Conservation (phyloP, 2,113 vertebrate genomes). For the Ceyx margarethae region DNA sequence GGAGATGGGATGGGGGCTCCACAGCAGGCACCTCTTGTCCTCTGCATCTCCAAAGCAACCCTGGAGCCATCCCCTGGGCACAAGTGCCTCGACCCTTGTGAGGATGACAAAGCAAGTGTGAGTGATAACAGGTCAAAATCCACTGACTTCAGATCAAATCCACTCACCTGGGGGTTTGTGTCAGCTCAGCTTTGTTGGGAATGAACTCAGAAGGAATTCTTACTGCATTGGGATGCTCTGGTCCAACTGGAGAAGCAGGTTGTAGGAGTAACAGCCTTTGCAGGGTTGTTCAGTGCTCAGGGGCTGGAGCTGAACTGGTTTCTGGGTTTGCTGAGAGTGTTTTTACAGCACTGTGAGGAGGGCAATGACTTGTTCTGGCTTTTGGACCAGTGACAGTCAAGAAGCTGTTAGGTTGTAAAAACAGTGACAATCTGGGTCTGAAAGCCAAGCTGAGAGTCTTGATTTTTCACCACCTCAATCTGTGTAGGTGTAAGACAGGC, state of each 20-base stretch:
- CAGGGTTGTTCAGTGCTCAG: not conserved
- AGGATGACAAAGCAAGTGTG: not conserved
- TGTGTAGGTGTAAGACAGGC: not conserved
- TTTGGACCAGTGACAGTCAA: not conserved
- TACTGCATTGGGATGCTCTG: not conserved
- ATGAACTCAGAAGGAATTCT: not conserved
- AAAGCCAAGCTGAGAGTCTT: not conserved
- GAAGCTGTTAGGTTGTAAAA: not conserved
- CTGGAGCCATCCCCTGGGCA: not conserved
- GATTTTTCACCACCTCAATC: not conserved
- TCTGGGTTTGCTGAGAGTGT: not conserved
- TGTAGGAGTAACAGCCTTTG: accelerated
- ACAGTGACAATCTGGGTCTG: not conserved
- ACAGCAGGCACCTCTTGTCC: not conserved
- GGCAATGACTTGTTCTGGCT: not conserved
- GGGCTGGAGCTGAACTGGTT: not conserved
- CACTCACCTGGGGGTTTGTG: too few species aligned
- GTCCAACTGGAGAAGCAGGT: not conserved
- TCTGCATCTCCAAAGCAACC: accelerated
- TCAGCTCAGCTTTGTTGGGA: not conserved
- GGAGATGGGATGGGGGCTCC: not conserved
- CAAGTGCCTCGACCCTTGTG: accelerated
- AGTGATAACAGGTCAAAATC: not conserved
- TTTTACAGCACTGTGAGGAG: not conserved
- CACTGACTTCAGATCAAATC: not conserved